A percentile compares a stretch with the other conserved stretches of the same genome.
Evolutionary conservation across 2,113 vertebrate genomes (phyloP).

Genomic region (Salvelinus sp.): DNA sequence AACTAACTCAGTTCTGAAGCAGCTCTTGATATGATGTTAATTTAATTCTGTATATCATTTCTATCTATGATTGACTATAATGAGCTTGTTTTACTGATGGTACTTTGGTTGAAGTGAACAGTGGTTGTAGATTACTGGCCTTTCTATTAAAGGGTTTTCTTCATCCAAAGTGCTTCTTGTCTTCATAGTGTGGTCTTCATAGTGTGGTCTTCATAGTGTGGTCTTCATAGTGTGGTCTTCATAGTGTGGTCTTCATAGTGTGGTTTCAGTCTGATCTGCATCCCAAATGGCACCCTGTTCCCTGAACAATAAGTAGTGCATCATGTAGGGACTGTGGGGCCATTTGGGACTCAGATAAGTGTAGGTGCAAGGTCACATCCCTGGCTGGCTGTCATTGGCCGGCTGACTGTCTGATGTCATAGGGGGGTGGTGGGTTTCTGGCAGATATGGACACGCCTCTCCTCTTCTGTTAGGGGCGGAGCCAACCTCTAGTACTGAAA

Average conservation of each 20-base stretch:
- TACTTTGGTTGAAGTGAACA: neutral
- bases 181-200: neutral
- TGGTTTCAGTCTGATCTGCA: too few species aligned
- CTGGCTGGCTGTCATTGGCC: constrained; percentile 5
- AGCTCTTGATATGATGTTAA: neutral
- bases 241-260: too few species aligned
- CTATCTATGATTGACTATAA: neutral
- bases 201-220: too few species aligned
- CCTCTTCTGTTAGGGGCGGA: constrained; percentile 46
- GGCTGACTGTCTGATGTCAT: neutral
- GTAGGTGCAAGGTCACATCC: constrained; percentile 1
- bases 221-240: too few species aligned
- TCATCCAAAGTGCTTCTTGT: constrained; percentile 27
- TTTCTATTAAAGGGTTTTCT: neutral
- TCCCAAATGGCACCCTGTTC: neutral
- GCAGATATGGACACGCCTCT: constrained; percentile 36
- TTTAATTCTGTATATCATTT: constrained; percentile 16
- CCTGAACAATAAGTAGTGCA: too few species aligned
- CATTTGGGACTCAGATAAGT: too few species aligned
- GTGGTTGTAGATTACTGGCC: neutral
- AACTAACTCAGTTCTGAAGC: neutral
- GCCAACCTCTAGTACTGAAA: constrained; percentile 47
- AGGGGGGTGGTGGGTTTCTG: constrained; percentile 6
- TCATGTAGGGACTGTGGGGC: too few species aligned
- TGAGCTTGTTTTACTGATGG: neutral